Evolutionary conservation across 2,113 vertebrate genomes (phyloP).

Genomic region (Lophochroa leadbeateri): DNA sequence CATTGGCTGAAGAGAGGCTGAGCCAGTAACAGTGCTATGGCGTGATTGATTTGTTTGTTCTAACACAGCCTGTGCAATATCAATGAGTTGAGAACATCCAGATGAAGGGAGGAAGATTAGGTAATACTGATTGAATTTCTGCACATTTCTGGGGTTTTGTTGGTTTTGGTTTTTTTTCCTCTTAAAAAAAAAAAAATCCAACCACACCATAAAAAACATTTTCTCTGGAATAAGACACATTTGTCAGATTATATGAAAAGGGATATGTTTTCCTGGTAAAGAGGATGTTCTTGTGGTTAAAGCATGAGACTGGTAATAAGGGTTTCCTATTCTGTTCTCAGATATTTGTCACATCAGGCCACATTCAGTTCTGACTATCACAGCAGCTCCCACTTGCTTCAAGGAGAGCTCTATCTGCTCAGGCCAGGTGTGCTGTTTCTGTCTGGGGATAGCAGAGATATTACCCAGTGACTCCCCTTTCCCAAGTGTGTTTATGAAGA

Average conservation of each 20-base stretch:
- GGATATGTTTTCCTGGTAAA: background rate
- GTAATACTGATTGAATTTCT: constrained; percentile 46
- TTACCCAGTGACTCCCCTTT: background rate
- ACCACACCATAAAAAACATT: background rate
- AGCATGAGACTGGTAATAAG: background rate
- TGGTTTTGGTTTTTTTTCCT: background rate
- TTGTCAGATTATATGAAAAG: background rate
- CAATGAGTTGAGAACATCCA: constrained; percentile 62
- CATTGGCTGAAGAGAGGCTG: constrained; percentile 34
- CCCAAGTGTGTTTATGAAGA: background rate
- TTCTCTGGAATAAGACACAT: constrained; percentile 16
- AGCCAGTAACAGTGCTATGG: constrained; percentile 47
- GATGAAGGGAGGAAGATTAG: constrained; percentile 48
- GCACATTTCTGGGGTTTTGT: background rate
- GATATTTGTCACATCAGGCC: background rate
- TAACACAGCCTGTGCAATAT: constrained; percentile 59
- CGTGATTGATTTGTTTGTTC: constrained; percentile 61
- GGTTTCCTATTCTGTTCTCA: background rate
- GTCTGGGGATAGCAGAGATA: background rate
- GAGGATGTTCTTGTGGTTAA: background rate
- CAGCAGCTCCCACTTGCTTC: background rate
- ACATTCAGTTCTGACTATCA: background rate
- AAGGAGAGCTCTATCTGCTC: background rate
- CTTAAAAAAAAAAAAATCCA: background rate
- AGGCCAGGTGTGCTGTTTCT: background rate